These are phyloP conservation scores for Labrus mixtus DNA, from an alignment of 2,113 vertebrate species.

Conservation along the genomic window DNA sequence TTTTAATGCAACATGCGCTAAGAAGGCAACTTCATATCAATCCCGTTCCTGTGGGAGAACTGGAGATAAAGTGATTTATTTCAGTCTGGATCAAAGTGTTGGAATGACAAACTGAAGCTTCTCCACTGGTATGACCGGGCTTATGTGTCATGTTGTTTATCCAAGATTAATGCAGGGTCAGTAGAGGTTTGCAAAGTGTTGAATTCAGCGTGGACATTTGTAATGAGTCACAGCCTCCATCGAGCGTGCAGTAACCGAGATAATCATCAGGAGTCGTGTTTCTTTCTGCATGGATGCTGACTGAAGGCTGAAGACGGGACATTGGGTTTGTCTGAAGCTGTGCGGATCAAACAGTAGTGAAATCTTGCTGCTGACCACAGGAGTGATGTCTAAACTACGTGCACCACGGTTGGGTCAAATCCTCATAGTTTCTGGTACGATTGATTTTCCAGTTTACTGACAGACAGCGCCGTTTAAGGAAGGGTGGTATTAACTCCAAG, in stretches of 20 bases:
- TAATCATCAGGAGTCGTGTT: conserved; percentile 5
- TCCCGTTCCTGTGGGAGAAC: too few relatives aligned
- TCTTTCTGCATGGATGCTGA: conserved; percentile 13
- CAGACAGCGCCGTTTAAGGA: neutral
- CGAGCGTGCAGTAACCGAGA: neutral
- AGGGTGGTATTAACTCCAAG: neutral
- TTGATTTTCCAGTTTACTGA: neutral
- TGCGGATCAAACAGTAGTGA: conserved; percentile 46
- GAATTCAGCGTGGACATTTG: conserved; percentile 1
- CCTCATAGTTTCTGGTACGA: neutral
- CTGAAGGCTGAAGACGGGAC: neutral
- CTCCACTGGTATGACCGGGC: neutral
- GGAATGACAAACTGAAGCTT: neutral
- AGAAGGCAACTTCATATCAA: too few relatives aligned
- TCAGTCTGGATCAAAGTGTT: neutral
- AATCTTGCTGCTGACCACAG: conserved; percentile 42
- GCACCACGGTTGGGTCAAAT: conserved; percentile 6
- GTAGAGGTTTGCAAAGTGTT: neutral
- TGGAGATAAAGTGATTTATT: neutral
- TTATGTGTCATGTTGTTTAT: neutral
- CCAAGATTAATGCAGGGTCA: neutral
- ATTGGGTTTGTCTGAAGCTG: conserved; percentile 10
- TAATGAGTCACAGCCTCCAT: neutral
- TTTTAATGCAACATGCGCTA: too few relatives aligned
- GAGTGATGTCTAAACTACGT: conserved; percentile 36